Percentiles rank a stretch among this genome's conserved stretches.
These are phyloP conservation scores for Sinotaia quadrata DNA, from an alignment of 2,888 invertebrate genomes.

Conservation along the genomic window DNA sequence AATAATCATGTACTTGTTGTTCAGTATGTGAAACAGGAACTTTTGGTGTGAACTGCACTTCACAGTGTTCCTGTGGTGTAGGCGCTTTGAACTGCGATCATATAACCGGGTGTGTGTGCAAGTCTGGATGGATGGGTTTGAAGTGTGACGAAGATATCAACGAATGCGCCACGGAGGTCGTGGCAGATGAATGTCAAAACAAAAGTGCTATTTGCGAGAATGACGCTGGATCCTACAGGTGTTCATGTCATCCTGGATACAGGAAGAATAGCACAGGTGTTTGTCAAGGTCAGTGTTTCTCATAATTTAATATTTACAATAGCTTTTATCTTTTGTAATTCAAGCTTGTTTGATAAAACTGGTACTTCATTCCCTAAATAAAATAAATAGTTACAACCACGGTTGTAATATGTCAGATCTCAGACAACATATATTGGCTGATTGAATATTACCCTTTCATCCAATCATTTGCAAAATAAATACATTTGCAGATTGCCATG, in stretches of 20 bases:
- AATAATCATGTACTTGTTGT: too few relatives aligned
- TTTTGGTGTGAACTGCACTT: slow-evolving; percentile 31
- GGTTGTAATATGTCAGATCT: too few relatives aligned
- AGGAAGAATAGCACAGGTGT: not conserved
- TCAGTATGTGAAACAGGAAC: slow-evolving; percentile 34
- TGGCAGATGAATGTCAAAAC: not conserved
- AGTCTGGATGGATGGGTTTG: slow-evolving; percentile 24
- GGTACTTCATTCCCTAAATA: too few relatives aligned
- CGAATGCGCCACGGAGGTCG: not conserved
- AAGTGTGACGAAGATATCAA: slow-evolving; percentile 15
- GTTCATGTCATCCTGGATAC: slow-evolving; percentile 8
- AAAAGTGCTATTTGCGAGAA: slow-evolving; percentile 5
- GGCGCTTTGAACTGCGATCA: slow-evolving; percentile 27
- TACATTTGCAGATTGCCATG: too few relatives aligned
- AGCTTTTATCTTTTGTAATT: too few relatives aligned
- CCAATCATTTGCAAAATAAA: too few relatives aligned
- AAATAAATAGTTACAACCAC: too few relatives aligned
- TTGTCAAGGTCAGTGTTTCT: slow-evolving; percentile 19
- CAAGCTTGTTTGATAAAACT: too few relatives aligned
- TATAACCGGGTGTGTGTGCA: slow-evolving; percentile 31
- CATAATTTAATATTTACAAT: too few relatives aligned
- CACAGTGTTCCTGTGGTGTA: slow-evolving; percentile 33
- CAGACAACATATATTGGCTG: too few relatives aligned
- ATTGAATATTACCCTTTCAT: too few relatives aligned
- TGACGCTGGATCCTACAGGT: not conserved